Evolutionary conservation across 2,888 invertebrate genomes (phyloP).

Genomic region (Allolobophora icterica): DNA sequence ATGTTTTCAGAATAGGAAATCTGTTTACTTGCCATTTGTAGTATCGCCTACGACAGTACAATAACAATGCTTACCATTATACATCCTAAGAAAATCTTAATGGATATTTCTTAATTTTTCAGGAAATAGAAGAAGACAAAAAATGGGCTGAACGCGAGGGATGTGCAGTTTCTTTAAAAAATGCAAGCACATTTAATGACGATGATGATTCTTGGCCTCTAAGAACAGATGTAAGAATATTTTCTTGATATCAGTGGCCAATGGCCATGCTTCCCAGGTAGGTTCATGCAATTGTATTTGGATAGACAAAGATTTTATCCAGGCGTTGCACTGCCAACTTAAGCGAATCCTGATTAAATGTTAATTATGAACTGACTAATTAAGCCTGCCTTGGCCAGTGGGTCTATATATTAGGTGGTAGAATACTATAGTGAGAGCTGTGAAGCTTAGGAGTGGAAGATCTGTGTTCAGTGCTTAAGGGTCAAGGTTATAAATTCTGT

Average conservation of each 20-base stretch:
- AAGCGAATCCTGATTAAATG: too few relatives aligned
- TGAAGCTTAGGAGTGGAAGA: neutral
- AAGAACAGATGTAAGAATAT: neutral
- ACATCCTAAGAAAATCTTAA: neutral
- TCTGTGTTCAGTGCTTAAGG: neutral
- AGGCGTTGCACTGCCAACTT: too few relatives aligned
- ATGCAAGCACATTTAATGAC: neutral
- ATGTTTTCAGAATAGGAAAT: neutral
- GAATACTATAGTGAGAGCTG: neutral
- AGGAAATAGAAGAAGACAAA: conserved; percentile 24
- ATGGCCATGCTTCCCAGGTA: neutral
- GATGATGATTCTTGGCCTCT: neutral
- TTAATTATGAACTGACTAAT: too few relatives aligned
- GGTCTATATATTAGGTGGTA: neutral
- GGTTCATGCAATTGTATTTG: neutral
- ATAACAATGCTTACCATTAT: neutral
- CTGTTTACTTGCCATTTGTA: neutral
- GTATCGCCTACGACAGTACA: neutral
- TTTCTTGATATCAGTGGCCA: neutral
- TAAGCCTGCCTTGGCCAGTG: neutral
- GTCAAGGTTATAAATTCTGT: too few relatives aligned
- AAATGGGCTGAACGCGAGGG: conserved; percentile 23
- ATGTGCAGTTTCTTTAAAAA: neutral
- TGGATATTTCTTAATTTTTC: neutral
- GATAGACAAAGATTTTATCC: neutral